Percentiles rank a stretch among this genome's conserved stretches.
These are phyloP conservation scores for Carabus problematicus DNA, from an alignment of 2,888 invertebrate genomes.

Conservation along the genomic window DNA sequence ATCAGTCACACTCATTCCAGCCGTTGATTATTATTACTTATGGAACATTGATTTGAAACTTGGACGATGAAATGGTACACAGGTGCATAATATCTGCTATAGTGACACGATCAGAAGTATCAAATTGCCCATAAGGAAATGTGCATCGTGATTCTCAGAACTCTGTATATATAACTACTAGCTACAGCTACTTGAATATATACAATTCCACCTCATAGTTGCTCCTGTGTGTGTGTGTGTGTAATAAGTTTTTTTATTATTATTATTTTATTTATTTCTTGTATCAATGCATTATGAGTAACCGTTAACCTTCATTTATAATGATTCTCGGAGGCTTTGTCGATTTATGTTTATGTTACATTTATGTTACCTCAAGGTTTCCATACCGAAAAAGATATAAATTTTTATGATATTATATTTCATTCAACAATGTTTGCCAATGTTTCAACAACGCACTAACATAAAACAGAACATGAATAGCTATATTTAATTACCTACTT, in stretches of 20 bases:
- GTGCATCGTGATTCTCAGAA: not conserved
- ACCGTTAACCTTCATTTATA: constrained; percentile 17
- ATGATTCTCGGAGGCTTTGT: constrained; percentile 1
- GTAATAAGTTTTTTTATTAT: constrained; percentile 16
- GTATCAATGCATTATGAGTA: not conserved
- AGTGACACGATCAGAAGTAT: too few relatives aligned
- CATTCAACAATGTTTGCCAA: not conserved
- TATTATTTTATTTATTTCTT: not conserved
- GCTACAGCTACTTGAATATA: not conserved
- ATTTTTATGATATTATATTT: constrained; percentile 15
- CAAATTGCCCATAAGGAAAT: constrained; percentile 2
- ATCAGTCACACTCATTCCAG: too few relatives aligned
- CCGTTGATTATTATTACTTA: too few relatives aligned
- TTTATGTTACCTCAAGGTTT: constrained; percentile 9
- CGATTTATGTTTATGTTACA: constrained; percentile 14
- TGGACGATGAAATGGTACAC: too few relatives aligned
- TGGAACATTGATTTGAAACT: too few relatives aligned
- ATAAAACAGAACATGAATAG: too few relatives aligned
- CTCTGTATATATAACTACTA: not conserved
- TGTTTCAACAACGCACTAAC: too few relatives aligned
- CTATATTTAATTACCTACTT: too few relatives aligned
- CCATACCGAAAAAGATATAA: not conserved
- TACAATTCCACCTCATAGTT: too few relatives aligned
- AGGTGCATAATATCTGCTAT: too few relatives aligned
- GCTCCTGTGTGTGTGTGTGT: not conserved